Evolutionary conservation across 2,113 vertebrate genomes (phyloP).

Genomic region (Phyllostomus discolor): DNA sequence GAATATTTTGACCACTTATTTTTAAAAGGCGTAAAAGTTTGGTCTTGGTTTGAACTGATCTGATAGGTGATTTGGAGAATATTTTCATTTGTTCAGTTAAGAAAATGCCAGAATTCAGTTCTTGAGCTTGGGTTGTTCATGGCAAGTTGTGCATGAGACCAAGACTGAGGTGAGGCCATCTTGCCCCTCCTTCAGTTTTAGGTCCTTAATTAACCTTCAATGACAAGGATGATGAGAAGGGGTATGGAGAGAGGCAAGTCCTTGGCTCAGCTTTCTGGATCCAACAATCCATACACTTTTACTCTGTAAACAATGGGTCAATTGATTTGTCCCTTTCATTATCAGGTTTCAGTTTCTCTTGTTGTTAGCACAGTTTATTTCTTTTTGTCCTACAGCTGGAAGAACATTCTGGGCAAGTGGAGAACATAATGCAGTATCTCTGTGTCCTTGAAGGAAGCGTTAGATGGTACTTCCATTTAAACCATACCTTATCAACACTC

Average conservation of each 20-base stretch:
- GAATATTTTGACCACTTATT: conserved; percentile 20
- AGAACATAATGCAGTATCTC: background rate
- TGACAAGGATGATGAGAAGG: background rate
- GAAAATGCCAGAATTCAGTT: background rate
- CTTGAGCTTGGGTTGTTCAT: background rate
- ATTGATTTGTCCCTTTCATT: background rate
- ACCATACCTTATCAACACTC: background rate
- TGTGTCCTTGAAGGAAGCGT: background rate
- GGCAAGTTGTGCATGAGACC: background rate
- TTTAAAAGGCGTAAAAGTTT: background rate
- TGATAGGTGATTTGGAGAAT: background rate
- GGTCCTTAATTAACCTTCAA: background rate
- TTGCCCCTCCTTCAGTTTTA: background rate
- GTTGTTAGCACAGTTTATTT: background rate
- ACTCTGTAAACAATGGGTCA: background rate
- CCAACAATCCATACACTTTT: background rate
- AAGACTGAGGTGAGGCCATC: background rate
- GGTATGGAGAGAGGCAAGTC: background rate
- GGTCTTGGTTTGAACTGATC: background rate
- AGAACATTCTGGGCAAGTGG: background rate
- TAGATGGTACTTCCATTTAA: background rate
- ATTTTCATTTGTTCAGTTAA: conserved; percentile 5
- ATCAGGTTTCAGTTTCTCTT: background rate
- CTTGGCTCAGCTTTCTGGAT: background rate
- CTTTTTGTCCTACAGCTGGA: background rate